Percentiles rank a stretch among this genome's conserved stretches.
Evolutionary conservation across 2,888 invertebrate species (phyloP).

Genomic region (Timandra comae): DNA sequence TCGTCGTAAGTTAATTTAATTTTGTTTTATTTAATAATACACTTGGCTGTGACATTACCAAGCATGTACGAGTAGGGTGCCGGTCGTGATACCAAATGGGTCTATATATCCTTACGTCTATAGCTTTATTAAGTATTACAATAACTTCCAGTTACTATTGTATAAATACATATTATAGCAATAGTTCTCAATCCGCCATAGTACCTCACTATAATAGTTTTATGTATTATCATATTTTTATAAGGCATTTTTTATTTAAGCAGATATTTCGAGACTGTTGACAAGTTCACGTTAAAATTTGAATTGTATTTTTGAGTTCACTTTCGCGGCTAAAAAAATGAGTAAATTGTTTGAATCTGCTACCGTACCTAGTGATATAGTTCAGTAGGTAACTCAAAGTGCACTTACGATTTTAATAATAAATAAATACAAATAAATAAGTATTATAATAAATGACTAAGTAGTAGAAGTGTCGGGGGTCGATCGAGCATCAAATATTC

Average conservation of each 20-base stretch:
- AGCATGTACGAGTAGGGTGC: constrained; percentile 19
- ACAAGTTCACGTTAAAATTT: constrained; percentile 10
- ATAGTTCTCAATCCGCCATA: constrained; percentile 68
- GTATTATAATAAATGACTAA: constrained; percentile 53
- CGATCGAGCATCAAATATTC: constrained; percentile 56
- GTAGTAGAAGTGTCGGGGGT: constrained; percentile 45
- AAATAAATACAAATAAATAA: constrained; percentile 53
- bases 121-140: constrained; percentile 73
- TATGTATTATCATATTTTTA: constrained; percentile 37
- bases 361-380: constrained; percentile 54
- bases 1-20: constrained; percentile 16
- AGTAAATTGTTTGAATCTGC: constrained; percentile 35
- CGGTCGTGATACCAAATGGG: constrained; percentile 23
- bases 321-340: neutral
- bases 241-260: constrained; percentile 27
- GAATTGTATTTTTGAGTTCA: neutral
- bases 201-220: constrained; percentile 69
- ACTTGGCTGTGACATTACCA: constrained; percentile 25
- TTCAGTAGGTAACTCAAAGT: constrained; percentile 73
- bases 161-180: constrained; percentile 56
- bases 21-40: constrained; percentile 20
- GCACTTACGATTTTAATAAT: constrained; percentile 66
- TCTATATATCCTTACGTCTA: constrained; percentile 63
- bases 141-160: constrained; percentile 65
- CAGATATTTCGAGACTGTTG: constrained; percentile 20